A percentile compares a stretch with the other conserved stretches of the same genome.
Evolutionary conservation across 2,113 vertebrate species (phyloP).

Genomic region (Ahaetulla prasina): DNA sequence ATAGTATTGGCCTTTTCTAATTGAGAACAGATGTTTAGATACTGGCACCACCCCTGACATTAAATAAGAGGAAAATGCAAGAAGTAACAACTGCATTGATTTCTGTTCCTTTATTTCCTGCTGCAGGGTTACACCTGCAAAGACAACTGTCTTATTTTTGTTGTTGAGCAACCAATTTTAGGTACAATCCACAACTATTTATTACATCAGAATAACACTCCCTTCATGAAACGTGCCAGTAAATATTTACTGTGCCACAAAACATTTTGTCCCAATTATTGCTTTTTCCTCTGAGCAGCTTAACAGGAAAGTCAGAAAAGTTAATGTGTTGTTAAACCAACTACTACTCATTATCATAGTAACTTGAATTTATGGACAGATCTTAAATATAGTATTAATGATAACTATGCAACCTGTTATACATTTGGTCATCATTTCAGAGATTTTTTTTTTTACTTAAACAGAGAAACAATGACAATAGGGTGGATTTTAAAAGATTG

Average conservation of each 20-base stretch:
- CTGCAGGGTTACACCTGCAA: background rate
- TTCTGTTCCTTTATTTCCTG: background rate
- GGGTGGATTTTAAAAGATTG: background rate
- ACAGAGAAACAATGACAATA: background rate
- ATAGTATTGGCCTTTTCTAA: background rate
- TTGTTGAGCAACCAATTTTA: background rate
- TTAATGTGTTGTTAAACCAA: background rate
- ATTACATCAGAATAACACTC: background rate
- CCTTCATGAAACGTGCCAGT: background rate
- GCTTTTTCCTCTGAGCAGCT: background rate
- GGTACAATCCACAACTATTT: background rate
- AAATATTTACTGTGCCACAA: background rate
- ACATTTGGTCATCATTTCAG: background rate
- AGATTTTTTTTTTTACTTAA: background rate
- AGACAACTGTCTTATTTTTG: background rate
- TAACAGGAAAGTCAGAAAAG: background rate
- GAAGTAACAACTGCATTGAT: background rate
- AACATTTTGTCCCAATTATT: background rate
- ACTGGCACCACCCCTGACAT: background rate
- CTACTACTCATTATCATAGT: background rate
- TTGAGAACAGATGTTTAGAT: background rate
- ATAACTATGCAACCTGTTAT: background rate
- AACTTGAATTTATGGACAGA: background rate
- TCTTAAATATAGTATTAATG: background rate
- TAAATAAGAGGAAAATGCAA: background rate